Conservation (phyloP, 2,888 invertebrate genomes). For the Sinotaia quadrata region DNA sequence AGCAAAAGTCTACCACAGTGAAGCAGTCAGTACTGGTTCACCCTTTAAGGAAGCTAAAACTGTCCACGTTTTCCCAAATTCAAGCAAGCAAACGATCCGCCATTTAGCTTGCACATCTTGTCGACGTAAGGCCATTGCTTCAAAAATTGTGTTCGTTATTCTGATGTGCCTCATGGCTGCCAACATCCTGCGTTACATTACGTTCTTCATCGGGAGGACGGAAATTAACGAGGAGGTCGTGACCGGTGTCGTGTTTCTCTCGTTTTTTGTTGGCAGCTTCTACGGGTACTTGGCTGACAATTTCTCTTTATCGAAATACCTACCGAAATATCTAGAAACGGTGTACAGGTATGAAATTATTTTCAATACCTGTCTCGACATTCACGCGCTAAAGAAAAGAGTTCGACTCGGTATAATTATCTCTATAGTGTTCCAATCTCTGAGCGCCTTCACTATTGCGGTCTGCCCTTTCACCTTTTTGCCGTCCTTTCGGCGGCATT, state of each 20-base stretch:
- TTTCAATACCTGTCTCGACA: background rate
- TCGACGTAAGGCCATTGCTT: background rate
- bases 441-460: background rate
- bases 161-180: background rate
- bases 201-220: background rate
- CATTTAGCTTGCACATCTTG: background rate
- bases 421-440: too few species aligned
- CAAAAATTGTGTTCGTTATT: background rate
- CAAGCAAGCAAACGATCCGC: background rate
- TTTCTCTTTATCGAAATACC: background rate
- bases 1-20: background rate
- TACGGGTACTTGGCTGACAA: background rate
- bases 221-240: background rate
- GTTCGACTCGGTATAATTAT: too few species aligned
- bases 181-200: background rate
- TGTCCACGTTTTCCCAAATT: background rate
- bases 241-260: background rate
- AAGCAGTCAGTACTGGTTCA: too few species aligned
- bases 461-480: background rate
- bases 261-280: background rate
- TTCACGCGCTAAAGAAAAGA: background rate
- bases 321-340: background rate
- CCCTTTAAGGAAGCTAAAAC: too few species aligned
- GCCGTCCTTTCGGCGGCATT: background rate
- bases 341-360: background rate